Base-by-base conservation (phyloP, 2,888 invertebrate species). In the Junonia oenone region DNA sequence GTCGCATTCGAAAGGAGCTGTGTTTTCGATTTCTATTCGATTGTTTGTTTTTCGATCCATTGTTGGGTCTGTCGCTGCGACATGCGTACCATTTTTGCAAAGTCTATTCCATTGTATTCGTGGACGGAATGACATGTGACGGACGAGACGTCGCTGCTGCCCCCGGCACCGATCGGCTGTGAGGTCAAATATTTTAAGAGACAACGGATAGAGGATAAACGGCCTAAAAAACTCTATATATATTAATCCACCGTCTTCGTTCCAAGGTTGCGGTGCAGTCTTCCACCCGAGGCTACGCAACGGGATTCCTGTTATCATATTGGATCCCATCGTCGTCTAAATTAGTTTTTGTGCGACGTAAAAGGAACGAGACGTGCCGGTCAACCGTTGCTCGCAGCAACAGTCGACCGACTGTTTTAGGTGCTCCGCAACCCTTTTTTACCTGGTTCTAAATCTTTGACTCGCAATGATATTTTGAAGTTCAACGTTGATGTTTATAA, bases 21-120 rank as follows among this genome's bases (percentile, higher is more conserved):
- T 81, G 86, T 89, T 89, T 88, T 90, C 87, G 85, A 85, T 89
- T 89, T 89, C 87, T 87, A 87, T 87, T 83, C 75, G 79, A 85
- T 82, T 87, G 88, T 88, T 90, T 86, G 84, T 87, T 88, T 88
- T 87, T 86, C 72, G 67, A 64, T 67, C 80, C 83, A 87, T 88
- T 89, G 88, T 88, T 79, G 78, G 69, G 69, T 70, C 72, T 68
- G 79, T 74, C 78, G 78, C 75, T 72, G 75, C 75, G 84, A 85
- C 85, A 84, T 83, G 85, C 86, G 87, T 77, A 78, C 82, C 83
- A 86, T 87, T 87, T 88, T 86, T 81, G 88, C 89, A 73, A 76
- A 83, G 77, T 83, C 86, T 85, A 83, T 81, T 74, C 83, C 77
- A 86, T 89, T 87, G 86, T 84, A 78, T 83, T 79, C 69, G 69